Evolutionary conservation across 2,797 vertebrate genomes (phyloP), one percentile per base, ranked within the genome.

Genomic region (Danio albolineatus): DNA sequence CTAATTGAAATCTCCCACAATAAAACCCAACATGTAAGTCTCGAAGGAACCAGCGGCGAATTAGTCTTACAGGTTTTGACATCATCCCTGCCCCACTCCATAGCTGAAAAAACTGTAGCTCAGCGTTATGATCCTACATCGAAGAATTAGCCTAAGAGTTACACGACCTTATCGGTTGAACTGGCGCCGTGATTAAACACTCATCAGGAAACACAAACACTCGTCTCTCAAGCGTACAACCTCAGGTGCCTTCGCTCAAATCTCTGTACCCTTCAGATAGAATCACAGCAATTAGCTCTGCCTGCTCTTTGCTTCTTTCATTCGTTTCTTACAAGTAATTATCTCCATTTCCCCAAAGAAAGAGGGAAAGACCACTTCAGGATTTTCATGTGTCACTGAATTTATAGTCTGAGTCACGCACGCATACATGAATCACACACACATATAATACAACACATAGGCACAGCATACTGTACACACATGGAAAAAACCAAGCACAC

Each of bases 381-480:
- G 86, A 70, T 12, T n/a, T 21, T 0, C 5, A 56, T 43, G 64
- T 88, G 84, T 88, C 87, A 82, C 41, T 81, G 83, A 16, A 39
- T 82, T 83, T 90, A 82, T 81, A 87, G 85, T 83, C 79, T 43
- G 77, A 86, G 82, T 71, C 21, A 10, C 17, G 62, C 36, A 41
- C 36, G 46, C 64, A 74, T 44, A 46, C 60, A 74, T 59, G 41
- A 49, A 77, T 56, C 69, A 21, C 44, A 59, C 10, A 38, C 17
- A 70, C 19, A 67, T 16, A n/a, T n/a, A n/a, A n/a, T n/a, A n/a
- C n/a, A n/a, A 19, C 61, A 39, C 8, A 59, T 14, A n/a, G n/a
- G n/a, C n/a, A n/a, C n/a, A n/a, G 3, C n/a, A 81, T 67, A 78
- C 19, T n/a, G n/a, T n/a, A n/a, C n/a, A n/a, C n/a, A n/a, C n/a